Conservation (phyloP, 2,888 invertebrate genomes). For the Clusia tigrina region DNA sequence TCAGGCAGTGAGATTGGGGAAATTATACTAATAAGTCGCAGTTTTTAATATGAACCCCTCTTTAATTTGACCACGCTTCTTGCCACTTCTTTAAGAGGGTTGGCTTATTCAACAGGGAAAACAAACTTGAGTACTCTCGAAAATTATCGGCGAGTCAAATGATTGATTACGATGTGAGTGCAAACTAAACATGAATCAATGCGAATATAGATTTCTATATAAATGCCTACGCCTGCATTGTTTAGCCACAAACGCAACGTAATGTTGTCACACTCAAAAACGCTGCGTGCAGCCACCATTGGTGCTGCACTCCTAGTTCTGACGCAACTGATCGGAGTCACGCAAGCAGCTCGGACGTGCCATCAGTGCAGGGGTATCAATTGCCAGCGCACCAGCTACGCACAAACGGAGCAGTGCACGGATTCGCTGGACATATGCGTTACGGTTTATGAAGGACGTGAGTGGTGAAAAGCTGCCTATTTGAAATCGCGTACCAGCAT, state of each 20-base stretch:
- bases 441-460: constrained; percentile 46
- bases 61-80: no score
- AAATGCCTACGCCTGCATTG: background rate
- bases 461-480: constrained; percentile 17
- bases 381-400: constrained; percentile 44
- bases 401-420: constrained; percentile 39
- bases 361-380: constrained; percentile 46
- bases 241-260: constrained; percentile 1
- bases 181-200: background rate
- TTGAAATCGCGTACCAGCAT: no score
- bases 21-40: no score
- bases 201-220: background rate
- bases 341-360: constrained; percentile 41
- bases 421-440: constrained; percentile 49
- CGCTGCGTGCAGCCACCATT: constrained; percentile 3
- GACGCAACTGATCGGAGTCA: constrained; percentile 11
- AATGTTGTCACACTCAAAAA: constrained; percentile 9
- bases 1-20: no score
- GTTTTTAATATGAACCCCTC: no score
- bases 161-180: background rate
- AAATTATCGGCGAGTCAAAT: background rate
- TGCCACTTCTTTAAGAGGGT: no score
- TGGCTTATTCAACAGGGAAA: no score
- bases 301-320: constrained; percentile 25
- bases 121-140: background rate